A percentile compares a stretch with the other conserved stretches of the same genome.
phyloP scores from a whole-genome alignment of 2,888 invertebrate species.

The Entomobrya multifasciata region DNA sequence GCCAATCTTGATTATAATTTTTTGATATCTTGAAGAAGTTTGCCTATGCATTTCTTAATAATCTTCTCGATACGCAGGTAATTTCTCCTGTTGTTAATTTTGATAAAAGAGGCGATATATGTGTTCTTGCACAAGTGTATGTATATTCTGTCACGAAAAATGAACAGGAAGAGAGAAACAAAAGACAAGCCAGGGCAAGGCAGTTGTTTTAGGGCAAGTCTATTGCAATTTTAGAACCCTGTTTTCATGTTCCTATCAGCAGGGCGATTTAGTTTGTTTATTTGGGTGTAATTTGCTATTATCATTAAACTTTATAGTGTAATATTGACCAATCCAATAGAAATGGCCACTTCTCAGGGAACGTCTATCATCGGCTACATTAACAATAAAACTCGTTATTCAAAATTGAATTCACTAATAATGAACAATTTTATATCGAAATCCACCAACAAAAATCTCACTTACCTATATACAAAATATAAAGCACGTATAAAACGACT shows the following conservation, averaged over 20 bases:
- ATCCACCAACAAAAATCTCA: too few species aligned
- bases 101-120: neutral
- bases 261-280: too few species aligned
- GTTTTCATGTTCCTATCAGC: too few species aligned
- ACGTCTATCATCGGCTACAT: too few species aligned
- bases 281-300: conserved; percentile 27
- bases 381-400: conserved; percentile 53
- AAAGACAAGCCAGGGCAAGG: too few species aligned
- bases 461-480: neutral
- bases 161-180: neutral
- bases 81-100: neutral
- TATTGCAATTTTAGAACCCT: too few species aligned
- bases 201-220: too few species aligned
- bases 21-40: too few species aligned
- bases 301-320: neutral
- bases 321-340: neutral
- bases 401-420: conserved; percentile 42
- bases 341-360: conserved; percentile 31
- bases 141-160: neutral
- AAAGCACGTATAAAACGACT: conserved; percentile 31
- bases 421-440: conserved; percentile 50
- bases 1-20: conserved; percentile 62
- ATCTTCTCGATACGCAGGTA: conserved; percentile 11
- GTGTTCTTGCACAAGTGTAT: neutral
- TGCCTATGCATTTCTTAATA: conserved; percentile 44